Conservation (phyloP, 2,888 invertebrate genomes). For the Sceliomorpha sp. region DNA sequence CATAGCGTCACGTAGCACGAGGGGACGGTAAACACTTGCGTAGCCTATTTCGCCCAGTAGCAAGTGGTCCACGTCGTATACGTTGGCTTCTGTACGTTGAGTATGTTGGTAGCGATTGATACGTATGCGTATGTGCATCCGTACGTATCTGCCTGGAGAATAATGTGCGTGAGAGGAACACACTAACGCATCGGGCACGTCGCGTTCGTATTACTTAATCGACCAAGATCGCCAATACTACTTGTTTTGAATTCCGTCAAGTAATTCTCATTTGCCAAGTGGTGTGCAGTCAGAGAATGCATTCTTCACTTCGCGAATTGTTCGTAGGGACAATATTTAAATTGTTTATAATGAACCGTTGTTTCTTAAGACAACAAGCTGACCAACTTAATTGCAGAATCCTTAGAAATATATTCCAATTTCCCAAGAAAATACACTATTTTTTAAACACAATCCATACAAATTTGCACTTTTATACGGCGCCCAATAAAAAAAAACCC, state of each 20-base stretch:
- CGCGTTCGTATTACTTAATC: slow-evolving; percentile 53
- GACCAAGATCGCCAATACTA: slow-evolving; percentile 50
- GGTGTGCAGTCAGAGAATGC: slow-evolving; percentile 34
- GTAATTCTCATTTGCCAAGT: slow-evolving; percentile 45
- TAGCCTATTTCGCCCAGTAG: slow-evolving; percentile 77
- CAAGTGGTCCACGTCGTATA: slow-evolving; percentile 68
- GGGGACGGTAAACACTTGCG: slow-evolving; percentile 79
- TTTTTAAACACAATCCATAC: no score
- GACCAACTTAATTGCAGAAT: no score
- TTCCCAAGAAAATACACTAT: no score
- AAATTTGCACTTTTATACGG: no score
- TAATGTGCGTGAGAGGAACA: slow-evolving; percentile 25
- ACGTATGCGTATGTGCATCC: slow-evolving; percentile 34
- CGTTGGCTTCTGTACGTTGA: slow-evolving; percentile 59
- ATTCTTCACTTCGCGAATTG: no score
- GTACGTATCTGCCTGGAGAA: no score
- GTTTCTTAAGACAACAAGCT: no score
- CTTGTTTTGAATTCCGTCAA: slow-evolving; percentile 54
- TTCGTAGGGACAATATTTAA: no score
- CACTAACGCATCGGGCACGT: slow-evolving; percentile 54
- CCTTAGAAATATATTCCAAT: no score
- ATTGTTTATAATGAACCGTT: no score
- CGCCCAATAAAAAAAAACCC: no score
- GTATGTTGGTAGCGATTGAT: slow-evolving; percentile 56
- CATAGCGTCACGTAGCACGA: slow-evolving; percentile 77